A percentile compares a stretch with the other conserved stretches of the same genome.
phyloP scores from a whole-genome alignment of 2,888 invertebrate species.

The Hydriomena furcata region DNA sequence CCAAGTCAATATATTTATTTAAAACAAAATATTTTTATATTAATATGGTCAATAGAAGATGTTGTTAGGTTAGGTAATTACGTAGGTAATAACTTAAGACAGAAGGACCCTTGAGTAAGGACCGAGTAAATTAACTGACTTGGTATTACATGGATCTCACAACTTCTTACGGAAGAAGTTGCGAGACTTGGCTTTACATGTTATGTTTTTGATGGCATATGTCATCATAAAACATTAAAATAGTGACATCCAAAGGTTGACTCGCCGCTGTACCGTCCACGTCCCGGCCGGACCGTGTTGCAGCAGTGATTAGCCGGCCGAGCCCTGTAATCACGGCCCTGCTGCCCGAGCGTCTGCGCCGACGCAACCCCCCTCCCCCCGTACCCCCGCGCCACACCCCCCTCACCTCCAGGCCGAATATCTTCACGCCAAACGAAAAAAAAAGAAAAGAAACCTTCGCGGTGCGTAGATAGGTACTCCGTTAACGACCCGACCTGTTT shows the following conservation, averaged over 20 bases:
- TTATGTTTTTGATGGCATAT: no score
- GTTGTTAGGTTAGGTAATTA: no score
- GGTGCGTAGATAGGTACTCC: constrained; percentile 53
- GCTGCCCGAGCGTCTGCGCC: constrained; percentile 77
- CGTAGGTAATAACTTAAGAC: no score
- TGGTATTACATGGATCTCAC: no score
- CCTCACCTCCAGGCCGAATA: constrained; percentile 64
- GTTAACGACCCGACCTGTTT: constrained; percentile 80
- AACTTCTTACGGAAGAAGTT: no score
- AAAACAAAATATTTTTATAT: no score
- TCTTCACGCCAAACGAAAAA: constrained; percentile 75
- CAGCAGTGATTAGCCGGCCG: constrained; percentile 74
- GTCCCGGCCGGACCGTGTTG: constrained; percentile 57
- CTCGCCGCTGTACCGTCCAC: constrained; percentile 41
- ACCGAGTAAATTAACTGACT: no score
- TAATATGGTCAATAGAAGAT: no score
- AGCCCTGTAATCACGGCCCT: constrained; percentile 79
- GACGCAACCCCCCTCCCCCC: constrained; percentile 51
- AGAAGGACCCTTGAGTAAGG: no score
- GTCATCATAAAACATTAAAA: no score
- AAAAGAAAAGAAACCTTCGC: constrained; percentile 54
- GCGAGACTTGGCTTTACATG: no score
- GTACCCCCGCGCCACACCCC: constrained; percentile 34
- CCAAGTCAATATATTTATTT: no score
- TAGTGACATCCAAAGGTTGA: constrained; percentile 35